Percentiles rank a stretch among this genome's conserved stretches.
These are phyloP conservation scores for Coturnix japonica DNA, from an alignment of 2,113 vertebrate species.

Conservation along the genomic window DNA sequence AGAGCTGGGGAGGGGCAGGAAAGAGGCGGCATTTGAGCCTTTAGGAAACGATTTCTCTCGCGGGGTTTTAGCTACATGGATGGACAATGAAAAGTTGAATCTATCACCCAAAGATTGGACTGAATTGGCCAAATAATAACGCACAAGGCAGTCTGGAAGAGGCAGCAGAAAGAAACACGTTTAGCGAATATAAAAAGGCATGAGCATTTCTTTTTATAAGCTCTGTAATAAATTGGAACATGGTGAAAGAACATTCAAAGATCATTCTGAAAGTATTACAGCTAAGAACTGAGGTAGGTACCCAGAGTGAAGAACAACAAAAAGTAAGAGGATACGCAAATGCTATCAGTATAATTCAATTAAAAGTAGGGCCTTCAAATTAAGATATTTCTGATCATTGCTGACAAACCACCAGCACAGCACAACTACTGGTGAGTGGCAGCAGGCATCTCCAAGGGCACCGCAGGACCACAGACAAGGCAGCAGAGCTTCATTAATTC, in stretches of 20 bases:
- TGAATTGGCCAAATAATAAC: neutral
- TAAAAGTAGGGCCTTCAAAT: neutral
- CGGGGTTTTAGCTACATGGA: neutral
- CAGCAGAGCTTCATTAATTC: neutral
- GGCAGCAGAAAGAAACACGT: neutral
- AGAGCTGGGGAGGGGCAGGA: neutral
- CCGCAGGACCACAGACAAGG: neutral
- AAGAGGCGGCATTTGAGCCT: neutral
- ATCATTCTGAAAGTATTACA: neutral
- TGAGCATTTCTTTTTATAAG: neutral
- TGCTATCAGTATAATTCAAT: neutral
- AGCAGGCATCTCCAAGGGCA: neutral
- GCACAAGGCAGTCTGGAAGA: neutral
- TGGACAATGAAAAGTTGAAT: neutral
- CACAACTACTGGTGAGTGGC: neutral
- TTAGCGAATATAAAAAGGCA: neutral
- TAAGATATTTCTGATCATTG: neutral
- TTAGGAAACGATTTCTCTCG: neutral
- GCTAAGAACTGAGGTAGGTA: neutral
- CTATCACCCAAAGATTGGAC: neutral
- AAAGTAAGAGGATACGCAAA: neutral
- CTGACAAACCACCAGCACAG: neutral
- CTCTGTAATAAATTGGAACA: neutral
- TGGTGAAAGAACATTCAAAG: neutral
- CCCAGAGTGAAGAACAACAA: neutral